Percentiles rank a stretch among this genome's conserved stretches.
Conservation (phyloP, 2,797 vertebrate species). For the Hipposideros larvatus region DNA sequence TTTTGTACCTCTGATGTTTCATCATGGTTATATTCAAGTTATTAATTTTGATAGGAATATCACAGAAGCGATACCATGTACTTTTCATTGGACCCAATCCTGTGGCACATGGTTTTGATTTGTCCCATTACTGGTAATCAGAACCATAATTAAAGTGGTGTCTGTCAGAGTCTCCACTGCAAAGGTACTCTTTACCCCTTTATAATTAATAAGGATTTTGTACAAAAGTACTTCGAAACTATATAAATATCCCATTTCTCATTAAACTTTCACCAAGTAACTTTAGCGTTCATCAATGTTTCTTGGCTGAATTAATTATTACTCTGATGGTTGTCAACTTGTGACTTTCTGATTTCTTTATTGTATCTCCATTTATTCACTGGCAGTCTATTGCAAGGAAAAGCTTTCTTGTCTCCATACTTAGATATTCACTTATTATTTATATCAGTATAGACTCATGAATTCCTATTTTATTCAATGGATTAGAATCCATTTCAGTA, state of each 20-base stretch:
- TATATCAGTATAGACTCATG: neutral
- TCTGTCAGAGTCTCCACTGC: neutral
- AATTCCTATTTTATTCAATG: conserved; percentile 1
- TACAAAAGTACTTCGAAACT: neutral
- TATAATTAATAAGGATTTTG: neutral
- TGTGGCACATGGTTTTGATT: neutral
- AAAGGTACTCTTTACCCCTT: neutral
- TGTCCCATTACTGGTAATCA: neutral
- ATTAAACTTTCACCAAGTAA: neutral
- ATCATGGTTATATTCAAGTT: neutral
- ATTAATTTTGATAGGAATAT: neutral
- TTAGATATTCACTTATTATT: neutral
- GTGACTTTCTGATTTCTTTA: conserved; percentile 5
- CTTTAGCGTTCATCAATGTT: neutral
- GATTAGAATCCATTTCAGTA: neutral
- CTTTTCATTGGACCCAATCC: neutral
- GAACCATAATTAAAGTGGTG: neutral
- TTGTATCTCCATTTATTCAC: neutral
- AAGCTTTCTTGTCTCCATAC: neutral
- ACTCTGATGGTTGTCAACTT: neutral
- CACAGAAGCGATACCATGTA: neutral
- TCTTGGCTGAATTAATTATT: neutral
- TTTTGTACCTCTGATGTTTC: neutral
- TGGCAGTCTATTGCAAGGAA: neutral
- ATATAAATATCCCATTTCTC: neutral